Conservation (phyloP, 2,888 invertebrate genomes). For the Stramonita haemastoma region DNA sequence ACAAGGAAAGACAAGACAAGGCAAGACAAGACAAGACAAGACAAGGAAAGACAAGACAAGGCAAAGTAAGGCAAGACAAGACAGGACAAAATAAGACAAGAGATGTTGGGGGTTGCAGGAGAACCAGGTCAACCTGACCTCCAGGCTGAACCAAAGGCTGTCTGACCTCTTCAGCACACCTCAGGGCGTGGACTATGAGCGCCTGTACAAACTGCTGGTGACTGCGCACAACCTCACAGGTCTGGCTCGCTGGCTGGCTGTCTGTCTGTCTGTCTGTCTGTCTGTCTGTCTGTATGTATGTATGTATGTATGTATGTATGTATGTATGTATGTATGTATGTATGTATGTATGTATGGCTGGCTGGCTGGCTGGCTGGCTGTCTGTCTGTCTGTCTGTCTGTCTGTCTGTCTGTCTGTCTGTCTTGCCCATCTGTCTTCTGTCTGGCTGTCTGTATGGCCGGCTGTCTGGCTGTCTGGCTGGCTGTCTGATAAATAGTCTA, state of each 20-base stretch:
- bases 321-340: neutral
- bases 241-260: conserved; percentile 28
- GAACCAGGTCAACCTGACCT: conserved; percentile 65
- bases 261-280: neutral
- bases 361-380: neutral
- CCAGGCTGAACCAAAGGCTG: conserved; percentile 64
- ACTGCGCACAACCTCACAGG: conserved; percentile 69
- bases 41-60: no score
- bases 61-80: no score
- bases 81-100: no score
- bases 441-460: no score
- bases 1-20: no score
- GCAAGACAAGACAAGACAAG: no score
- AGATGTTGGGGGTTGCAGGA: conserved; percentile 57
- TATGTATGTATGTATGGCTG: no score
- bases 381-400: neutral
- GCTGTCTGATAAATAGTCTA: no score
- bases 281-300: neutral
- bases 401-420: neutral
- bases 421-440: neutral
- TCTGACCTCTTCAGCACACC: conserved; percentile 64
- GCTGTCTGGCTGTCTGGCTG: no score
- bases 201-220: conserved; percentile 64
- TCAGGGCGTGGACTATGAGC: conserved; percentile 71
- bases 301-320: neutral